These are phyloP conservation scores for Shinisaurus crocodilurus DNA, from an alignment of 2,113 vertebrate genomes.

Conservation along the genomic window DNA sequence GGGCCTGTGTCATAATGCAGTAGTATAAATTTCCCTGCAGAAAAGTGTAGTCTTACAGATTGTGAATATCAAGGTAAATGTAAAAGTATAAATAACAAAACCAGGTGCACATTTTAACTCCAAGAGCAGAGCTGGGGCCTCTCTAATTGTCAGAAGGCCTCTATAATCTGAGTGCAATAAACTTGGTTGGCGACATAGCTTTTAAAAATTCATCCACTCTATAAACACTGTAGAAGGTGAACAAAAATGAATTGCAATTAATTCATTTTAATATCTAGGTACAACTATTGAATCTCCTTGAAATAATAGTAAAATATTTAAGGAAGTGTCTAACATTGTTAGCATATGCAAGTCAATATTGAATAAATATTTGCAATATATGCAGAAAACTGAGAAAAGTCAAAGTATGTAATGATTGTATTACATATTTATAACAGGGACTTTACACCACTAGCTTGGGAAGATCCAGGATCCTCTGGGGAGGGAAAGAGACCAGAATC, in stretches of 20 bases:
- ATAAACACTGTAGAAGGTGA: constrained; percentile 62
- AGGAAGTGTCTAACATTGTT: background rate
- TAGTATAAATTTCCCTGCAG: constrained; percentile 8
- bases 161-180: constrained; percentile 62
- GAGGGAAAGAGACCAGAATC: background rate
- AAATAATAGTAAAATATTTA: constrained; percentile 5
- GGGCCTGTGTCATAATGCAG: constrained; percentile 14
- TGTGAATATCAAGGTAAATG: constrained; percentile 10
- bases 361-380: background rate
- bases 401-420: background rate
- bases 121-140: background rate
- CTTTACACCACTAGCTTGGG: background rate
- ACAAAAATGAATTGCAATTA: constrained; percentile 72
- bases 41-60: constrained; percentile 8
- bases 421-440: background rate
- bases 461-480: background rate
- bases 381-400: background rate
- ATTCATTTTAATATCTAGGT: constrained; percentile 71
- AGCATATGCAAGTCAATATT: background rate
- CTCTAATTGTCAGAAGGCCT: constrained; percentile 37
- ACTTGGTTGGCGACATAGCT: constrained; percentile 59
- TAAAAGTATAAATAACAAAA: constrained; percentile 17
- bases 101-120: background rate
- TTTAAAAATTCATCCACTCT: constrained; percentile 71
- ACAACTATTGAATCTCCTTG: background rate